Evolutionary conservation across 2,888 invertebrate genomes (phyloP).

Genomic region (Elysia crispata): DNA sequence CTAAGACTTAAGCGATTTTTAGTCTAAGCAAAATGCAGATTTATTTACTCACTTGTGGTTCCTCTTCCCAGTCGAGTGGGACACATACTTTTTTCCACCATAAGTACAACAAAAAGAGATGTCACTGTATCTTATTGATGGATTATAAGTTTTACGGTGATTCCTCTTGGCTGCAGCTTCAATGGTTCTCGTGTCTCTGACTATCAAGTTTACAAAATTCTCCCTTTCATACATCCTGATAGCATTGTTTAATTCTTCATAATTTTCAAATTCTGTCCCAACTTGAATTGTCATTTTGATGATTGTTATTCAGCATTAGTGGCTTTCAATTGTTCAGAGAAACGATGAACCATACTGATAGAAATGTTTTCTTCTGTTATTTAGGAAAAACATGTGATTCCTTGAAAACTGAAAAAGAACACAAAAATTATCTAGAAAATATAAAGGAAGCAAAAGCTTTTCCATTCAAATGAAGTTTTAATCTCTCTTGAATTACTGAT

Average conservation of each 20-base stretch:
- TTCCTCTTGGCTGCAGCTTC: constrained; percentile 44
- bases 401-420: too few relatives aligned
- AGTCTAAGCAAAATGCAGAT: neutral
- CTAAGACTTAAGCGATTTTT: neutral
- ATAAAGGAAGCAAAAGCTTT: too few relatives aligned
- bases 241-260: constrained; percentile 40
- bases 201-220: constrained; percentile 45
- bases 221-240: constrained; percentile 38
- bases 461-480: too few relatives aligned
- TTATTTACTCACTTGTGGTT: constrained; percentile 44
- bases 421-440: too few relatives aligned
- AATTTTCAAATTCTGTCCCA: constrained; percentile 41
- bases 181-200: constrained; percentile 43
- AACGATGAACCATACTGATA: too few relatives aligned
- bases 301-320: neutral
- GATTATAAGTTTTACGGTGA: constrained; percentile 41
- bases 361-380: too few relatives aligned
- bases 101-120: constrained; percentile 46
- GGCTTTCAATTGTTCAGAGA: too few relatives aligned
- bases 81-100: constrained; percentile 47
- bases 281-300: constrained; percentile 35
- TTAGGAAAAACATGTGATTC: too few relatives aligned
- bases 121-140: constrained; percentile 46
- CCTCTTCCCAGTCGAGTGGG: constrained; percentile 43
- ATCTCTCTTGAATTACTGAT: too few relatives aligned